Base-by-base conservation (phyloP, 2,113 vertebrate species). In the Callithrix jacchus region DNA sequence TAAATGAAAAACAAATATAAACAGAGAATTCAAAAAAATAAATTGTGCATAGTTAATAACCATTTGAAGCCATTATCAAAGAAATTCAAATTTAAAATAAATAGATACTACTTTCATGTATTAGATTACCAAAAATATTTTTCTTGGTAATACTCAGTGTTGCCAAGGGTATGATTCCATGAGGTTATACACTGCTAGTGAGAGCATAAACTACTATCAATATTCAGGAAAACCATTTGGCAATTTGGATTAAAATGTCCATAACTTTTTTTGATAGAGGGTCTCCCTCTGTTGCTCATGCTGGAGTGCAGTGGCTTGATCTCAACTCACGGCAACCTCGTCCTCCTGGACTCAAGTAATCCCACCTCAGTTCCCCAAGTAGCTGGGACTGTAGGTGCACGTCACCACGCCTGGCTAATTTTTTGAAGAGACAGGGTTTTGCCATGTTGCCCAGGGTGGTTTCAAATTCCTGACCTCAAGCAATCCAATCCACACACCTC, bases 71-170 rank as follows among this genome's bases (percentile, higher is more conserved):
- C 77, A 84, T 30, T 87, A 73, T 73, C 58, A 94, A 94, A 92
- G 64, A 91, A 45, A 94, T 20, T 82, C 64, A 81, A 76, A 68
- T 58, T 52, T 20, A 83, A 42, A 64, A 47, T 93, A 86, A 42
- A n/a, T 86, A 21, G 10, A 5, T 79, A 79, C 25, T 6, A 40
- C 82, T 92, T 92, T 80, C 32, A 71, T 12, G 66, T 21, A 58
- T 81, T 56, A 80, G 47, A n/a, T 40, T 86, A 93, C 56, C 8
- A 82, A 71, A 93, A 88, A n/a, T 68, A 82, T 49, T 93, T 88
- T 94, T 81, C 84, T 87, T 85, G 27, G 5, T 82, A 92, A 52
- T 93, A 81, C 9, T 82, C 42, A 47, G 2, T 86, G 32, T 52
- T 96, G 66, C 25, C 30, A 94, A 96, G 91, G 23, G 14, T 87